A percentile compares a stretch with the other conserved stretches of the same genome.
Evolutionary conservation across 30 jellyfish, hydroid and myxozoan species (phyloP).

Genomic region (Aurelia coerulea): DNA sequence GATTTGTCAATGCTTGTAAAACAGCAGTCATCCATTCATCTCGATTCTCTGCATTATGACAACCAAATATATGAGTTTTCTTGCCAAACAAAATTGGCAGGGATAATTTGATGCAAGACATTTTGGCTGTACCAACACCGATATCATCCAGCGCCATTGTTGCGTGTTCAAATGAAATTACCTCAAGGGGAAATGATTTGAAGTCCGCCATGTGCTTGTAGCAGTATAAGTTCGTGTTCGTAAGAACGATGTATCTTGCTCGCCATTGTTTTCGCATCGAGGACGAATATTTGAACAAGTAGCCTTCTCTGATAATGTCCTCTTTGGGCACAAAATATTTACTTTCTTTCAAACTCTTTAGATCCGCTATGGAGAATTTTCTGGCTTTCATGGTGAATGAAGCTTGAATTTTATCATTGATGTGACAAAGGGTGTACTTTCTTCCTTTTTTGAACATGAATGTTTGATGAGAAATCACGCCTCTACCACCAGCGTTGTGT

Average conservation of each 20-base stretch:
- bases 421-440: too few relatives aligned
- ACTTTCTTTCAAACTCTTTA: slow-evolving; percentile 31
- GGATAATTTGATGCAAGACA: slow-evolving; percentile 40
- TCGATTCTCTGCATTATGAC: slow-evolving; percentile 64
- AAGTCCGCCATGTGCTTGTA: slow-evolving; percentile 69
- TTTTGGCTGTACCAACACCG: slow-evolving; percentile 54
- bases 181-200: slow-evolving; percentile 61
- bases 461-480: too few relatives aligned
- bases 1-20: slow-evolving; percentile 55
- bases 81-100: slow-evolving; percentile 53
- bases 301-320: slow-evolving; percentile 68
- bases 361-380: slow-evolving; percentile 20
- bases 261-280: slow-evolving; percentile 71
- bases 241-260: slow-evolving; percentile 64
- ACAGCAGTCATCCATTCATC: slow-evolving; percentile 79
- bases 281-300: slow-evolving; percentile 51
- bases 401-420: background rate
- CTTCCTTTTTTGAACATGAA: too few relatives aligned
- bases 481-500: too few relatives aligned
- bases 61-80: slow-evolving; percentile 50
- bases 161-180: slow-evolving; percentile 32
- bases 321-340: slow-evolving; percentile 27
- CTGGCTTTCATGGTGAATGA: slow-evolving; percentile 34
- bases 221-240: slow-evolving; percentile 22
- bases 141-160: slow-evolving; percentile 54